Conservation (phyloP, 2,888 invertebrate species). For the Azorinus chamasolen region DNA sequence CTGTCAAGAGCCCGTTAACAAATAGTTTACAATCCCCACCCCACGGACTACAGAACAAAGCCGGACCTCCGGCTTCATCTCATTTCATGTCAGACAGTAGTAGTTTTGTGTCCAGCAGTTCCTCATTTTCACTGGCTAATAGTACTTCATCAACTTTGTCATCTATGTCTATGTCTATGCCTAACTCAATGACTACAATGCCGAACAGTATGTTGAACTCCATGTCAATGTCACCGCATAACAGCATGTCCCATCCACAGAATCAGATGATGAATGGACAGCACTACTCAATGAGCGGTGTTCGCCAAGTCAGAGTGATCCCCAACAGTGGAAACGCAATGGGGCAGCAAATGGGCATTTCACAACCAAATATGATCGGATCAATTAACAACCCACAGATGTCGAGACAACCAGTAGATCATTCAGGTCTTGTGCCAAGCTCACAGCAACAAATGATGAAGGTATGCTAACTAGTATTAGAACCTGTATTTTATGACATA, state of each 20-base stretch:
- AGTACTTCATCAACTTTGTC: conserved; percentile 59
- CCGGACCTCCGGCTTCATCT: conserved; percentile 61
- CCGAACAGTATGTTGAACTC: conserved; percentile 54
- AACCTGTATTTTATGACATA: no score
- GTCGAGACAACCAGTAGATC: conserved; percentile 72
- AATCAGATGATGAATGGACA: conserved; percentile 85
- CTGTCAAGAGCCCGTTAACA: conserved; percentile 80
- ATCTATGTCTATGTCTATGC: conserved; percentile 54
- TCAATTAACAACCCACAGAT: conserved; percentile 69
- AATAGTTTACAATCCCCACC: conserved; percentile 82
- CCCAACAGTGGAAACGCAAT: conserved; percentile 64
- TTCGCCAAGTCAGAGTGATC: conserved; percentile 66
- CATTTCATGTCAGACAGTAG: conserved; percentile 60
- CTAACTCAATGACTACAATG: conserved; percentile 46
- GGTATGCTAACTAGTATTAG: conserved; percentile 64
- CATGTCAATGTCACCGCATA: conserved; percentile 49
- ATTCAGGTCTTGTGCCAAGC: conserved; percentile 72
- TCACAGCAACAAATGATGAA: conserved; percentile 74
- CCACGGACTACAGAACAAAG: conserved; percentile 73
- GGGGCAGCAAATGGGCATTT: conserved; percentile 68
- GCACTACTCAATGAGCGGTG: conserved; percentile 75
- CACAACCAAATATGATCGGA: conserved; percentile 71
- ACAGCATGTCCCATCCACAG: conserved; percentile 63
- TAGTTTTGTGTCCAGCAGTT: conserved; percentile 73
- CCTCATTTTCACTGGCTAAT: conserved; percentile 63